phyloP scores from a whole-genome alignment of 2,113 vertebrate species.

The Saccopteryx leptura region DNA sequence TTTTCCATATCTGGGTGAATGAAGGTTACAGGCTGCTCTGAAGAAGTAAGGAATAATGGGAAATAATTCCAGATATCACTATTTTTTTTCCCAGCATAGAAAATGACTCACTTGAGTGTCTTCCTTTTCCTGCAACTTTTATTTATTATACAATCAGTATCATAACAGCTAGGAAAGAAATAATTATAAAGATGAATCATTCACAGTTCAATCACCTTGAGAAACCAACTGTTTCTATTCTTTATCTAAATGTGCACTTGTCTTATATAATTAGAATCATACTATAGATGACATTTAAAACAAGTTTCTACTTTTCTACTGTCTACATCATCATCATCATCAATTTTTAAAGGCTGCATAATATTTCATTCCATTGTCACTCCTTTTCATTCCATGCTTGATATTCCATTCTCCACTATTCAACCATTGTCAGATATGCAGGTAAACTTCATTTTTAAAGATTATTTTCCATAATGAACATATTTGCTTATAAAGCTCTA shows the following conservation, averaged over 20 bases:
- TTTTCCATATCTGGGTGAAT: not conserved
- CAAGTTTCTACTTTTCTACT: not conserved
- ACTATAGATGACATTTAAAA: not conserved
- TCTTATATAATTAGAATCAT: not conserved
- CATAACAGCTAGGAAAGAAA: not conserved
- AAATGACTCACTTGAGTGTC: not conserved
- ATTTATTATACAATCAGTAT: conserved; percentile 48
- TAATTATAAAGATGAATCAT: not conserved
- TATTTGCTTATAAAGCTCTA: conserved; percentile 35
- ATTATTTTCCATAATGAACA: not conserved
- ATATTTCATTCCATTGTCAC: not conserved
- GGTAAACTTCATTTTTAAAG: not conserved
- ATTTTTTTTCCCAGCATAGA: not conserved
- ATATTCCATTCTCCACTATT: not conserved
- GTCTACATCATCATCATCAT: not conserved
- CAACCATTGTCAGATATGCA: not conserved
- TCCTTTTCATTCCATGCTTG: not conserved
- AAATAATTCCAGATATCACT: not conserved
- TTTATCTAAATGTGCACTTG: not conserved
- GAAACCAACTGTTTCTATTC: not conserved
- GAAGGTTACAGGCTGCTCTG: not conserved
- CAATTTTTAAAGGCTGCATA: not conserved
- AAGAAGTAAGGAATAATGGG: not conserved
- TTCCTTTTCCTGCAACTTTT: conserved; percentile 39
- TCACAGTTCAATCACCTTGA: conserved; percentile 11